Percentiles rank a stretch among this genome's conserved stretches.
Conservation (phyloP, 2,888 invertebrate species). For the Labia minor region DNA sequence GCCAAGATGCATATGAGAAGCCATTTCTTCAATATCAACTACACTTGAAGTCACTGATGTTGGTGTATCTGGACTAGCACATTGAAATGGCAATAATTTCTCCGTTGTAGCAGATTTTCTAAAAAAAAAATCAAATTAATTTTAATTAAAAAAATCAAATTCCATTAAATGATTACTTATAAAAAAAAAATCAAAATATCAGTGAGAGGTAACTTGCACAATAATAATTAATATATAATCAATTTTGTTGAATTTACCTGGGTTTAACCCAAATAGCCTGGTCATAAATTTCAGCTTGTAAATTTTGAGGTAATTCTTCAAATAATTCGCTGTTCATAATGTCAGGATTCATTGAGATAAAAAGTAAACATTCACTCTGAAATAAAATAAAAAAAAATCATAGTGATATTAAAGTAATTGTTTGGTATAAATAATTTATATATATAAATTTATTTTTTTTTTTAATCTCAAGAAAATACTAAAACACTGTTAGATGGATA, state of each 20-base stretch:
- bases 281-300: slow-evolving; percentile 48
- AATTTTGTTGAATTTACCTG: slow-evolving; percentile 28
- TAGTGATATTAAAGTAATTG: neutral
- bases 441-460: neutral
- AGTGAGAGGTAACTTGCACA: too few species aligned
- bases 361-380: slow-evolving; percentile 43
- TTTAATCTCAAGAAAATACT: too few species aligned
- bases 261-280: slow-evolving; percentile 37
- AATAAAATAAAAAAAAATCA: slow-evolving; percentile 27
- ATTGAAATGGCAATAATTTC: slow-evolving; percentile 25
- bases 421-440: neutral
- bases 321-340: slow-evolving; percentile 45
- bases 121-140: neutral
- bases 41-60: slow-evolving; percentile 26
- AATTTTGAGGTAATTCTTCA: slow-evolving; percentile 44
- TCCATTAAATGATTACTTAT: too few species aligned
- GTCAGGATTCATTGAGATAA: slow-evolving; percentile 43
- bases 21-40: slow-evolving; percentile 28
- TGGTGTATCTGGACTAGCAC: slow-evolving; percentile 24
- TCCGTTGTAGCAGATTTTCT: slow-evolving; percentile 27
- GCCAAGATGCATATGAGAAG: slow-evolving; percentile 25
- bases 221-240: too few species aligned
- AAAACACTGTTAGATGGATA: too few species aligned
- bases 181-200: too few species aligned
- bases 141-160: too few species aligned